Conservation (phyloP, 1,140 invertebrate species). For the Heliconius hermathena region DNA sequence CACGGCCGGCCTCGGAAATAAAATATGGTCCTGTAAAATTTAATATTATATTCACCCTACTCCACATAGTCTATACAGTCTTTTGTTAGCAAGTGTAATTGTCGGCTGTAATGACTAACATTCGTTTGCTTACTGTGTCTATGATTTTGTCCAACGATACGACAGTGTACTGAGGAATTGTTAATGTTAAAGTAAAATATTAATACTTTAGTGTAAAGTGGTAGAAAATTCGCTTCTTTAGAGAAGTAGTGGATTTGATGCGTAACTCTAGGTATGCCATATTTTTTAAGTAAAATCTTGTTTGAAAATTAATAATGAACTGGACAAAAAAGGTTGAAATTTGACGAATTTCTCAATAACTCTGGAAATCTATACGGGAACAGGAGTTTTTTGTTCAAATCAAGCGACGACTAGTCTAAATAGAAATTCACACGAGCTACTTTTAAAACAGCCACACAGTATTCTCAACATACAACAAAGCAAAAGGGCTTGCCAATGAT, state of each 20-base stretch:
- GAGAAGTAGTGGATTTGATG: not conserved
- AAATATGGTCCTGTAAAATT: not conserved
- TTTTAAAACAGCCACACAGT: not conserved
- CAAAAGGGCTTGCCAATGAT: not conserved
- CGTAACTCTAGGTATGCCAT: no score
- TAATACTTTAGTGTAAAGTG: not conserved
- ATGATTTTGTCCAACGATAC: constrained; percentile 51
- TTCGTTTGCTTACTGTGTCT: constrained; percentile 58
- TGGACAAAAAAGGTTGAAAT: no score
- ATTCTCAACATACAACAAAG: not conserved
- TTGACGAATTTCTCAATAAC: no score
- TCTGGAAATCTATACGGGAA: no score
- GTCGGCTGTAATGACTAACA: constrained; percentile 61
- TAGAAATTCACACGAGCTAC: not conserved
- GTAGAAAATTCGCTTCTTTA: not conserved
- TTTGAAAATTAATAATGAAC: no score
- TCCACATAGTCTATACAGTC: constrained; percentile 16
- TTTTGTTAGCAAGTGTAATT: constrained; percentile 65
- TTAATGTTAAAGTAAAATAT: not conserved
- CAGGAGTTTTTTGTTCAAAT: no score
- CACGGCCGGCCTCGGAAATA: no score
- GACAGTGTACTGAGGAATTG: constrained; percentile 15
- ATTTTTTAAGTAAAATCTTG: no score
- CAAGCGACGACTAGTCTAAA: not conserved
- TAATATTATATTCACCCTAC: constrained; percentile 35